phyloP scores from a whole-genome alignment of 2,797 vertebrate genomes.

The Pelodytes ibericus region DNA sequence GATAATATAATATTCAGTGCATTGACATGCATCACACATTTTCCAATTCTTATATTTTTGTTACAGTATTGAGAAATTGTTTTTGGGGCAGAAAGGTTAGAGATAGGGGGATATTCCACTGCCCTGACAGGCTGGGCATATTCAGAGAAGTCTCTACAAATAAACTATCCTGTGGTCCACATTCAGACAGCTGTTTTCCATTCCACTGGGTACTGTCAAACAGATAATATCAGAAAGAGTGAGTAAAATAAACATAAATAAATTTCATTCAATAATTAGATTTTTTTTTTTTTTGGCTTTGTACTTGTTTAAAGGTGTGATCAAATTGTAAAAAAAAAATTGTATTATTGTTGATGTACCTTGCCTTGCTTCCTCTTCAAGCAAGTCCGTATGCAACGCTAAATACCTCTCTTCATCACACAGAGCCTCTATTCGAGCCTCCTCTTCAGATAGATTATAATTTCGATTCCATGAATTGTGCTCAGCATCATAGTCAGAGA shows the following conservation, averaged over 20 bases:
- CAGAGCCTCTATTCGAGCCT: slow-evolving; percentile 93
- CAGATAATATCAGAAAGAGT: slow-evolving; percentile 84
- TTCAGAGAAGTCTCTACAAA: slow-evolving; percentile 76
- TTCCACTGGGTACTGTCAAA: slow-evolving; percentile 83
- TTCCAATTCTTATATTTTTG: not conserved
- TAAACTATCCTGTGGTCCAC: slow-evolving; percentile 83
- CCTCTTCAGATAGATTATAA: slow-evolving; percentile 96
- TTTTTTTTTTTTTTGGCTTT: slow-evolving; percentile 38
- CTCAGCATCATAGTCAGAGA: slow-evolving; percentile 96
- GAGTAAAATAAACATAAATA: slow-evolving; percentile 75
- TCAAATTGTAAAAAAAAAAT: slow-evolving; percentile 63
- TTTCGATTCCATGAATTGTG: slow-evolving; percentile 93
- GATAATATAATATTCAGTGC: slow-evolving; percentile 60
- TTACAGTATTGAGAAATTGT: not conserved
- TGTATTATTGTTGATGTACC: slow-evolving; percentile 79
- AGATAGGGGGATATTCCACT: slow-evolving; percentile 67
- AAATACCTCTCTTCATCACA: slow-evolving; percentile 99
- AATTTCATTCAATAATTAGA: slow-evolving; percentile 58
- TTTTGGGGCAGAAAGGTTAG: not conserved
- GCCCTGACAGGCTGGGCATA: slow-evolving; percentile 76
- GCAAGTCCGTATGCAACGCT: slow-evolving; percentile 97
- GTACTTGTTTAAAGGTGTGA: too few species aligned
- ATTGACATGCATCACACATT: not conserved
- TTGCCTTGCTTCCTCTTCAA: slow-evolving; percentile 98
- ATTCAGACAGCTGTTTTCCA: slow-evolving; percentile 80